Conservation (phyloP, 2,888 invertebrate species). For the Amphimallon solstitiale region DNA sequence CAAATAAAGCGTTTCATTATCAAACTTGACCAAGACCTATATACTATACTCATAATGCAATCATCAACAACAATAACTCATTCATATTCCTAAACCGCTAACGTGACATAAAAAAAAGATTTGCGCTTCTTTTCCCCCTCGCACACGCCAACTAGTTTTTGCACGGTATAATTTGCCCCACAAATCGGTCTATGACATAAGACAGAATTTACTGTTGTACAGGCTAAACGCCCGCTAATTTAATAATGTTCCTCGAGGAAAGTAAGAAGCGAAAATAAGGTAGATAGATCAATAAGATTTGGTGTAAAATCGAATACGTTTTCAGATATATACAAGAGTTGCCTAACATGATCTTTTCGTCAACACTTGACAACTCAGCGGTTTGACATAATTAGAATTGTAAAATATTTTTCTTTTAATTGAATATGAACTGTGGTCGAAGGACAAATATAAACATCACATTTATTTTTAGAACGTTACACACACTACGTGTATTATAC, state of each 20-base stretch:
- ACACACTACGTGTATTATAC: slow-evolving; percentile 25
- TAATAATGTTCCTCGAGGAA: not conserved
- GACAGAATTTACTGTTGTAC: not conserved
- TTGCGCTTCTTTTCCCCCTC: not conserved
- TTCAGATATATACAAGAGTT: too few species aligned
- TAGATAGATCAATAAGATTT: slow-evolving; percentile 2
- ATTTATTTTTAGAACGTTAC: slow-evolving; percentile 36
- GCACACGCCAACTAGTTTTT: not conserved
- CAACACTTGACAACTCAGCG: too few species aligned
- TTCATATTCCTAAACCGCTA: not conserved
- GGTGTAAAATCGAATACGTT: not conserved
- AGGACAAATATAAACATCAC: slow-evolving; percentile 38
- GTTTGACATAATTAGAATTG: slow-evolving; percentile 3
- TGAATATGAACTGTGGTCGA: slow-evolving; percentile 23
- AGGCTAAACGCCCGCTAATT: not conserved
- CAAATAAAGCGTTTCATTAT: not conserved
- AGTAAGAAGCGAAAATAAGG: not conserved
- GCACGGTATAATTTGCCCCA: not conserved
- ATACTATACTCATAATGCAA: not conserved
- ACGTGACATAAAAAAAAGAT: not conserved
- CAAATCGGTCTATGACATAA: not conserved
- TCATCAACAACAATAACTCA: not conserved
- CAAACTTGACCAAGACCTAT: not conserved
- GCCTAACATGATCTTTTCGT: too few species aligned
- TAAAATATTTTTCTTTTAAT: slow-evolving; percentile 19